Base-by-base conservation (phyloP, 2,113 vertebrate genomes). In the Verasper variegatus region DNA sequence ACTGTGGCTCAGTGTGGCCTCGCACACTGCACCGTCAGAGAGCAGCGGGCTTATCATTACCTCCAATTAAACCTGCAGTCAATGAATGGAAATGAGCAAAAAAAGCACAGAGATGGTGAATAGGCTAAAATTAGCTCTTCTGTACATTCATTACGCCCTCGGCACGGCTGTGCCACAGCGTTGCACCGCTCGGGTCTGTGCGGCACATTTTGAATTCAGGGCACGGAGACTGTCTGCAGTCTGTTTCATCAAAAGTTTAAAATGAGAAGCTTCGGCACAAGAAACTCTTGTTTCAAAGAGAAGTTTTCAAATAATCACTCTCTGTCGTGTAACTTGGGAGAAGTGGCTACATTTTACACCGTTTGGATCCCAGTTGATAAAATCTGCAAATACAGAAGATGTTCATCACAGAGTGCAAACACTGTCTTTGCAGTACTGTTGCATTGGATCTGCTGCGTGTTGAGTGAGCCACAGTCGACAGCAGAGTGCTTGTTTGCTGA, bases 41-140 rank as follows among this genome's bases (percentile, higher is more conserved):
- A 88, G 74, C 62, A 18, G 60, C 7, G 64, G 62, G 83, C 72
- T 88, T 87, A 90, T 89, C 84, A 88, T 92, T 92, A 91, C 61
- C 56, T 82, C 86, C 82, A 86, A 85, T 88, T 86, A 82, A 85
- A 92, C 71, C 80, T 75, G 61, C 71, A 80, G 62, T 71, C 66
- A 35, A 57, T 74, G 84, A 88, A 90, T 90, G 83, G 75, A 72
- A 92, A 93, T 89, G 82, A 87, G 87, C 65, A 17, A 63, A 58
- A 31, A 31, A 23, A 37, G 49, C 42, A 55, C 42, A 77, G 55
- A 74, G 67, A 31, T 21, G 27, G 61, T 64, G 62, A 80, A 84
- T 74, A 68, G 78, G 60, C 56, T 74, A 74, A 31, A 88, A 93
- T 91, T 24, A 90, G 66, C 82, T 63, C 35, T 51, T 71, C 60